These are phyloP conservation scores for Acleris emargana DNA, from an alignment of 2,888 invertebrate species.

Conservation along the genomic window DNA sequence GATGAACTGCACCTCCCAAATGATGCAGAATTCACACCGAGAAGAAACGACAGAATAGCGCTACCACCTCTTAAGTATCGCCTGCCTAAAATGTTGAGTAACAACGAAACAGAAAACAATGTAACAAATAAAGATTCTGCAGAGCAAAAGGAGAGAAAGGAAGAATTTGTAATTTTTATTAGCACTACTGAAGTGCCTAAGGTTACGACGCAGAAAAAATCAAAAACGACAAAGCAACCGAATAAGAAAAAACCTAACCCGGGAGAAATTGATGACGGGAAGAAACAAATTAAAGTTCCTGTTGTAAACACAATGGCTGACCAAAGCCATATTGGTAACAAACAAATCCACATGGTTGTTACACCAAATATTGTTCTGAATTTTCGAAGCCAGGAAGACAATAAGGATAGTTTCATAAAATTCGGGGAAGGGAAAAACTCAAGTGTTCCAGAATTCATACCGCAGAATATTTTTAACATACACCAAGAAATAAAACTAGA, in stretches of 20 bases:
- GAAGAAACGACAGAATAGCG: conserved; percentile 75
- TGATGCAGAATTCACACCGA: conserved; percentile 65
- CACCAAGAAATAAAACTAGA: conserved; percentile 76
- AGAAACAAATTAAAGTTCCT: conserved; percentile 46
- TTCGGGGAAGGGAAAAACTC: conserved; percentile 58
- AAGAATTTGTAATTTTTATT: conserved; percentile 66
- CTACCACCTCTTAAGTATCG: conserved; percentile 71
- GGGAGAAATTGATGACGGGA: conserved; percentile 44
- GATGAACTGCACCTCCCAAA: conserved; percentile 61
- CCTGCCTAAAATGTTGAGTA: conserved; percentile 63
- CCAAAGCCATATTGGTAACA: conserved; percentile 76
- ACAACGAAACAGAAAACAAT: conserved; percentile 47
- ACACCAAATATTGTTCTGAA: conserved; percentile 79
- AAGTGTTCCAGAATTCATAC: conserved; percentile 48
- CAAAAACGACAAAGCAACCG: conserved; percentile 47
- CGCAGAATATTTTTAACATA: conserved; percentile 73
- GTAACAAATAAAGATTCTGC: conserved; percentile 25
- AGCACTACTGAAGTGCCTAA: conserved; percentile 55
- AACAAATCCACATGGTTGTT: conserved; percentile 75
- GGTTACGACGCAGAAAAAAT: conserved; percentile 57
- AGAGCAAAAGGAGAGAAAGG: conserved; percentile 61
- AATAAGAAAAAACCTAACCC: conserved; percentile 51
- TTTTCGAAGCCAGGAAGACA: conserved; percentile 68
- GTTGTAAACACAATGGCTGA: conserved; percentile 69
- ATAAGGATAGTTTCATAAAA: conserved; percentile 69